Evolutionary conservation across 2,888 invertebrate genomes (phyloP).

Genomic region (Athripsodes cinereus): DNA sequence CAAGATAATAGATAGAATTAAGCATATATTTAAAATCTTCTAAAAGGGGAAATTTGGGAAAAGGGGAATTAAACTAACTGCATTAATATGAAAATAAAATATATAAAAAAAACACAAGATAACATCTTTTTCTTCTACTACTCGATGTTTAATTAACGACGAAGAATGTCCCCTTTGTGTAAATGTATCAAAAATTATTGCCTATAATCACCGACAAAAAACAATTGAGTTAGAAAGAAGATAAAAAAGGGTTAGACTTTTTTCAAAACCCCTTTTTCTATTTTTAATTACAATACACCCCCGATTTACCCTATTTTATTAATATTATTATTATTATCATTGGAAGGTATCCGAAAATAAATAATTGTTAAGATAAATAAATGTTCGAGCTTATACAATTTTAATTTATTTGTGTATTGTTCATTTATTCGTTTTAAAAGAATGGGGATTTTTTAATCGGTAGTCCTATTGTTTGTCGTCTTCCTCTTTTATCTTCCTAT

Average conservation of each 20-base stretch:
- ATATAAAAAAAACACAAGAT: not conserved
- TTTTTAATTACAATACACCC: not conserved
- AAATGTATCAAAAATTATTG: not conserved
- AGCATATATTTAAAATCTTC: no score
- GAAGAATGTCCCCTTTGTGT: not conserved
- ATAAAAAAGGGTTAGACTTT: not conserved
- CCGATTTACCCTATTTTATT: not conserved
- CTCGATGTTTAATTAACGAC: not conserved
- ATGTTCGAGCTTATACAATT: not conserved
- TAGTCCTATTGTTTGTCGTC: no score
- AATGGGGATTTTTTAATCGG: no score
- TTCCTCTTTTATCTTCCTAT: no score
- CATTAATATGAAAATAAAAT: not conserved
- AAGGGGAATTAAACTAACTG: no score
- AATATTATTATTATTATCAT: not conserved
- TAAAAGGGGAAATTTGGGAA: no score
- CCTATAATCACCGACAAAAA: not conserved
- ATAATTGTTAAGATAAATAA: slow-evolving; percentile 1
- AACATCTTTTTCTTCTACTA: not conserved
- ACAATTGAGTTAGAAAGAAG: not conserved
- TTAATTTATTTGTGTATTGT: not conserved
- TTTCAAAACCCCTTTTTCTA: not conserved
- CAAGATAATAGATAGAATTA: no score
- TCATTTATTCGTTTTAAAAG: no score
- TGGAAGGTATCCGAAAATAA: not conserved